Evolutionary conservation across 92 coral and sea anemone genomes (phyloP).

Genomic region (Scolanthus callimorphus): DNA sequence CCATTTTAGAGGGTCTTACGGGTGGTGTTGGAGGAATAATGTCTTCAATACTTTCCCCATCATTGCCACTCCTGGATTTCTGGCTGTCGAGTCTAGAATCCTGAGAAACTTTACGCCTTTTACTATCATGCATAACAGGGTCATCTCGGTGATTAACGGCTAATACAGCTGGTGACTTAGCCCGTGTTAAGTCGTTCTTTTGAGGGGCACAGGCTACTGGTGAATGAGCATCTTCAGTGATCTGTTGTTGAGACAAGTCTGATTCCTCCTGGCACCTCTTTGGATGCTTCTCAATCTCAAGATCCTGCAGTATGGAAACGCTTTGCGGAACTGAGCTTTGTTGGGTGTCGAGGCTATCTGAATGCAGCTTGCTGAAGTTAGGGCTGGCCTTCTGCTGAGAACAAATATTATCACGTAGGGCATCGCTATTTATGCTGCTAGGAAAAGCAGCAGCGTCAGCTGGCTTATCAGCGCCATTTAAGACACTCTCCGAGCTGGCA

Average conservation of each 20-base stretch:
- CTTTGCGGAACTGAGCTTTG: constrained; percentile 2
- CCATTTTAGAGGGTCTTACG: neutral
- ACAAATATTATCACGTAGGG: no score
- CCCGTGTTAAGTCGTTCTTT: no score
- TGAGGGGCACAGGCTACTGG: neutral
- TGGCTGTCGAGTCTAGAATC: neutral
- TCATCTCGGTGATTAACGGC: no score
- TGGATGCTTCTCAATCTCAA: neutral
- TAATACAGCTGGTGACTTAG: no score
- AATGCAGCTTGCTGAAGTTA: neutral
- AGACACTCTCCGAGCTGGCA: neutral
- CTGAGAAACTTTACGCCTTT: neutral
- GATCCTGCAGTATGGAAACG: neutral
- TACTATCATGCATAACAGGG: neutral
- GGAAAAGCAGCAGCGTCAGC: neutral
- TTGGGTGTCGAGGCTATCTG: neutral
- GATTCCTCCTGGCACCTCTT: no score
- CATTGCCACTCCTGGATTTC: neutral
- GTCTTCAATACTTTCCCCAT: neutral
- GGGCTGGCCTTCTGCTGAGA: neutral
- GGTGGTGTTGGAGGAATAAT: constrained; percentile 5
- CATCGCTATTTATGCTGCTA: neutral
- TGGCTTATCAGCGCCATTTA: neutral
- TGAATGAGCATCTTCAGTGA: neutral
- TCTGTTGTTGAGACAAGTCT: neutral